Base-by-base conservation (phyloP, 2,113 vertebrate species). In the Anhinga anhinga region DNA sequence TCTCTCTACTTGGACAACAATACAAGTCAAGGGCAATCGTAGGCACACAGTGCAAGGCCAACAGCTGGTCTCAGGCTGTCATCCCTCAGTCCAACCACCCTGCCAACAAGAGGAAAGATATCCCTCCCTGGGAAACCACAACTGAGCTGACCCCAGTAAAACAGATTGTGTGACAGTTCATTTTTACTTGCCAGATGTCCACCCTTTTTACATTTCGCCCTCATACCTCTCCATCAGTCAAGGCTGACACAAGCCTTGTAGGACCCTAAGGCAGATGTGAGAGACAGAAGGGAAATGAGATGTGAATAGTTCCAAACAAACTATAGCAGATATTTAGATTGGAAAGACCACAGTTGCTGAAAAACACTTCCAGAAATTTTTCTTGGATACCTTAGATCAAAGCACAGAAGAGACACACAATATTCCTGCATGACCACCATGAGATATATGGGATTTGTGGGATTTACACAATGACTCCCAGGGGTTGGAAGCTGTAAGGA, bases 31-130 rank as follows among this genome's bases (percentile, higher is more conserved):
- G 32, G 40, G 6, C 34, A 56, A 34, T 34, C 7, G 4, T 45
- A 52, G 29, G 19, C 2, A 2, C 11, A 58, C 2, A 56, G 6
- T 23, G 15, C 0, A 1, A 71, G 70, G 20, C 26, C 44, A 70
- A 19, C 23, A 82, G 70, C 44, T 94, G 40, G 45, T 81, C 12
- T 63, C 30, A 69, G 47, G 26, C 26, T 78, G 38, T 84, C 29
- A 32, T 40, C 16, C 59, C 45, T 58, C 34, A 47, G 36, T 47
- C 14, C n/a, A 67, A 14, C 49, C 22, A 70, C 11, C 20, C 9
- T 79, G 45, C 23, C 82, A 84, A 13, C 7, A 50, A 22, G 4
- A 62, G 29, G 34, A 38, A 72, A 53, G n/a, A 19, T 20, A 52
- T 13, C 25, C 21, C 12, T 66, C 13, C 52, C 40, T 58, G 45